phyloP scores from a whole-genome alignment of 2,888 invertebrate species.

The Rhabditoides inermis region DNA sequence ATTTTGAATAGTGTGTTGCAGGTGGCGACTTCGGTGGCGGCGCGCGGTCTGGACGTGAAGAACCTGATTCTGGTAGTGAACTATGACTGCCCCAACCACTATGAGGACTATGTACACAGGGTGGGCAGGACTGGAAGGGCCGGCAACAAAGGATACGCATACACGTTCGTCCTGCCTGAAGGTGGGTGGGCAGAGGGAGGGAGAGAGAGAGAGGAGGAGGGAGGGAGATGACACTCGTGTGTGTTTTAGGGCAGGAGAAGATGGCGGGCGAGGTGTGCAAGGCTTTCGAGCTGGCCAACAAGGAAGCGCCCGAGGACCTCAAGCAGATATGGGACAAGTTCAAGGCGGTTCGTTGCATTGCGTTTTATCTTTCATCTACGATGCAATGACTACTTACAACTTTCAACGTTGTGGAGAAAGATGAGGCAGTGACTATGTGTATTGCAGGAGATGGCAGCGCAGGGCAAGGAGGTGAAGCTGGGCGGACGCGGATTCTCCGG shows the following conservation, averaged over 20 bases:
- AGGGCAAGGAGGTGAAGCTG: conserved; percentile 58
- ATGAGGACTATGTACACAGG: conserved; percentile 98
- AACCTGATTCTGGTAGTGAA: conserved; percentile 93
- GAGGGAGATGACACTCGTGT: too few species aligned
- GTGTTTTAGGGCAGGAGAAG: conserved; percentile 72
- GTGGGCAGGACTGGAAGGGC: conserved; percentile 63
- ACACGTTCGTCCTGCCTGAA: conserved; percentile 89
- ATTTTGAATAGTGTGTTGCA: conserved; percentile 44
- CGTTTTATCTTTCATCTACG: background rate
- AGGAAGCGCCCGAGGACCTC: conserved; percentile 66
- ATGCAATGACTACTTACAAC: too few species aligned
- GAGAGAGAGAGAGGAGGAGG: too few species aligned
- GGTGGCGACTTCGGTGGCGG: conserved; percentile 94
- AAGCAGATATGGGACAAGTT: conserved; percentile 75
- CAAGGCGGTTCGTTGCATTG: conserved; percentile 60
- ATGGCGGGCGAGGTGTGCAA: conserved; percentile 74
- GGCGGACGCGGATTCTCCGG: conserved; percentile 66
- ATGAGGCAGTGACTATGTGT: too few species aligned
- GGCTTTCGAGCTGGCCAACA: conserved; percentile 78
- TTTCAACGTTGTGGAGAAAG: too few species aligned
- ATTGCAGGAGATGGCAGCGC: conserved; percentile 79
- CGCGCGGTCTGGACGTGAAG: conserved; percentile 94
- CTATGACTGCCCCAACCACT: conserved; percentile 98
- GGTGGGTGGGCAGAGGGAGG: too few species aligned
- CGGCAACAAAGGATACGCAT: conserved; percentile 92